Conservation (phyloP, 2,113 vertebrate species). For the Cettia cetti region DNA sequence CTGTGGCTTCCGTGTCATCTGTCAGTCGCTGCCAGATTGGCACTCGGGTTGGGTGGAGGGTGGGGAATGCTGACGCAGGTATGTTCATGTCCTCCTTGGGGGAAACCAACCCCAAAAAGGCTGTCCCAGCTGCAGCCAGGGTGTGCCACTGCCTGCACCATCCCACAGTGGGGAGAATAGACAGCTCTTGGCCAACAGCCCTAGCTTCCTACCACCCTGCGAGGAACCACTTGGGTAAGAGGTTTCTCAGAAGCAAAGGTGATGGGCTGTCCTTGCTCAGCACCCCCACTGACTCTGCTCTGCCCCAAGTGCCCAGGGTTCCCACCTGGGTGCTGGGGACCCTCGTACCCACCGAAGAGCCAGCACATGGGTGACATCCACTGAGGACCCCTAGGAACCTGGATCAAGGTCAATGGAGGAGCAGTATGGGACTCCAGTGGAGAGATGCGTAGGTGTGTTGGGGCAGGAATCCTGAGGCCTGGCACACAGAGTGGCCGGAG, state of each 20-base stretch:
- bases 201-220: not conserved
- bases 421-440: not conserved
- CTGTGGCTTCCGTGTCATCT: not conserved
- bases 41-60: not conserved
- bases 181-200: not conserved
- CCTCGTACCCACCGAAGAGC: fast-evolving
- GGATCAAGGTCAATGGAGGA: not conserved
- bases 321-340: fast-evolving
- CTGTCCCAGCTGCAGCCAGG: not conserved
- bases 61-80: fast-evolving
- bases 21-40: fast-evolving
- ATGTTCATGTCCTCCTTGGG: not conserved
- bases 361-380: not conserved
- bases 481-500: not conserved
- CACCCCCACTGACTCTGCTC: not conserved
- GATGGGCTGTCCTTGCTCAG: not conserved
- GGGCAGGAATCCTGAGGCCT: not conserved
- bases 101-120: not conserved
- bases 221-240: not conserved
- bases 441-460: not conserved
- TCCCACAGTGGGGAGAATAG: not conserved
- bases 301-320: not conserved
- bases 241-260: not conserved
- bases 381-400: not conserved
- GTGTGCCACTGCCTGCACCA: not conserved